Evolutionary conservation across 2,888 invertebrate species (phyloP).

Genomic region (Sipha maydis): DNA sequence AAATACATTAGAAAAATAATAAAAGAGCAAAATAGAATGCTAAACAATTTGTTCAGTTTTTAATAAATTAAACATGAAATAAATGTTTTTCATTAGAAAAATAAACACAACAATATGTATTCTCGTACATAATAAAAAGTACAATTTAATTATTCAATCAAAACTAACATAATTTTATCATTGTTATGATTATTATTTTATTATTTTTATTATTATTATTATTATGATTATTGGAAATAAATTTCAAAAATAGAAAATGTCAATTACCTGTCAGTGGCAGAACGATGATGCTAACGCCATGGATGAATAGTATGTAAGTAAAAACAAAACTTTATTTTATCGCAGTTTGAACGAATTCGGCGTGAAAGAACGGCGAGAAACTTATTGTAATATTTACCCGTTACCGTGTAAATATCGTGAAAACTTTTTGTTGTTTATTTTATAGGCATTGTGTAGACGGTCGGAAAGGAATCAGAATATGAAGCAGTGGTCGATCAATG

Average conservation of each 20-base stretch:
- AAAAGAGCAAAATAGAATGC: neutral
- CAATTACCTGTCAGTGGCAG: neutral
- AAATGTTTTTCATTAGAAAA: neutral
- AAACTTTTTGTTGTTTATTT: conserved; percentile 29
- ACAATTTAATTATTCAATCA: neutral
- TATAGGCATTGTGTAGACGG: neutral
- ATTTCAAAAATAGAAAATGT: conserved; percentile 25
- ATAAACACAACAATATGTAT: neutral
- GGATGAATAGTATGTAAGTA: neutral
- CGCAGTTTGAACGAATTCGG: conserved; percentile 30
- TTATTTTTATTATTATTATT: neutral
- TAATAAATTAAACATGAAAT: neutral
- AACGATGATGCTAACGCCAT: neutral
- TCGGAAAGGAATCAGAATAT: neutral
- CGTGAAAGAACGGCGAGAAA: neutral
- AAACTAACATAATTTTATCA: neutral
- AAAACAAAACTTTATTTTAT: conserved; percentile 32
- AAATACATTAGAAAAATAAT: neutral
- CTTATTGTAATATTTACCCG: conserved; percentile 33
- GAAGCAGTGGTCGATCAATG: neutral
- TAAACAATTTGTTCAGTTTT: too few species aligned
- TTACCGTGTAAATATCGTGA: conserved; percentile 6
- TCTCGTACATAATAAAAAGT: neutral
- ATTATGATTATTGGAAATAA: conserved; percentile 12
- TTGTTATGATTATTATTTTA: neutral